Conservation (phyloP, 2,888 invertebrate species). For the Sarcophaga rosellei region DNA sequence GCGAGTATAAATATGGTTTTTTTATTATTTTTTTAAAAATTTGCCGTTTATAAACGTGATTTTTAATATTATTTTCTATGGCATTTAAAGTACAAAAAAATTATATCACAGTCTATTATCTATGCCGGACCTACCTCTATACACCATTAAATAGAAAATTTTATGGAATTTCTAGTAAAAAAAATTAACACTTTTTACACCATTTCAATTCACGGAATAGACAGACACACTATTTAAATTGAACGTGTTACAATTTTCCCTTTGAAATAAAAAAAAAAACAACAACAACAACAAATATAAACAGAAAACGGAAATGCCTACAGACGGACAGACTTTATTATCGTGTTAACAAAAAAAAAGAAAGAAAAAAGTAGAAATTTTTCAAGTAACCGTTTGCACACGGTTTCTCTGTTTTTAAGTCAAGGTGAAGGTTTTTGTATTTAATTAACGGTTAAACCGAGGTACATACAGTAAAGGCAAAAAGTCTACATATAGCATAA, state of each 20-base stretch:
- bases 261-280: conserved; percentile 20
- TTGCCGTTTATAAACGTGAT: conserved; percentile 44
- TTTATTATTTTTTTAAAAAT: conserved; percentile 5
- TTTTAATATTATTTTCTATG: conserved; percentile 15
- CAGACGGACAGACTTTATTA: conserved; percentile 30
- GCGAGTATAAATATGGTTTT: not conserved
- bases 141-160: not conserved
- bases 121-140: conserved; percentile 40
- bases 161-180: conserved; percentile 24
- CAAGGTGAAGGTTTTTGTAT: conserved; percentile 59
- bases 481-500: too few species aligned
- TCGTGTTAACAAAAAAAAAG: conserved; percentile 2
- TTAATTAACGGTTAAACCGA: not conserved
- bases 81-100: conserved; percentile 15
- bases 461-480: not conserved
- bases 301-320: conserved; percentile 61
- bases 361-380: too few species aligned
- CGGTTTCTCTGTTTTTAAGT: conserved; percentile 38
- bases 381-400: not conserved
- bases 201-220: conserved; percentile 41
- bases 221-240: conserved; percentile 14
- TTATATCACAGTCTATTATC: conserved; percentile 20
- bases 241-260: conserved; percentile 16
- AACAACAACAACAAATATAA: not conserved
- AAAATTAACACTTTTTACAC: conserved; percentile 26